A percentile compares a stretch with the other conserved stretches of the same genome.
phyloP scores from a whole-genome alignment of 2,888 invertebrate genomes.

The Morinoia aosen region DNA sequence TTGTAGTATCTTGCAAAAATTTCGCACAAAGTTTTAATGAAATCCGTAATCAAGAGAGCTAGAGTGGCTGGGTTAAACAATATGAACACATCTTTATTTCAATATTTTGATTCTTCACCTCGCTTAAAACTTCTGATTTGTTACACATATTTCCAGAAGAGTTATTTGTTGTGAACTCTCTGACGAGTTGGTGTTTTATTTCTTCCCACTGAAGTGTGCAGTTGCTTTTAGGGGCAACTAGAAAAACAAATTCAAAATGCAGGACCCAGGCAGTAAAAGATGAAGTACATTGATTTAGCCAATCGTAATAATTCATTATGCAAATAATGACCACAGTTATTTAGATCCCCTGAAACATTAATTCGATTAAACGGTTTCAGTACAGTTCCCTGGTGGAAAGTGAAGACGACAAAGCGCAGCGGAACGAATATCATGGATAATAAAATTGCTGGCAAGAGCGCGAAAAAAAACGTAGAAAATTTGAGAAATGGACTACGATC shows the following conservation, averaged over 20 bases:
- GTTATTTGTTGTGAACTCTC: not conserved
- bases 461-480: not conserved
- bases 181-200: not conserved
- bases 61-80: not conserved
- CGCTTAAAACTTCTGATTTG: no score
- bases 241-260: not conserved
- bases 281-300: not conserved
- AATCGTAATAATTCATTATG: not conserved
- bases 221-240: not conserved
- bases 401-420: no score
- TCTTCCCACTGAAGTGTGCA: no score
- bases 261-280: not conserved
- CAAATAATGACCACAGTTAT: not conserved
- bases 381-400: no score
- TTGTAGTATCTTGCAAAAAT: not conserved
- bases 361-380: no score
- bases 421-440: not conserved
- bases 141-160: no score
- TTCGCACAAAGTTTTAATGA: not conserved
- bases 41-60: not conserved
- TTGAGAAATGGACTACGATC: not conserved
- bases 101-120: not conserved
- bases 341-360: not conserved
- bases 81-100: not conserved
- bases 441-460: not conserved